phyloP scores from a whole-genome alignment of 92 coral and sea anemone species.

The Chrysogorgia sp. region DNA sequence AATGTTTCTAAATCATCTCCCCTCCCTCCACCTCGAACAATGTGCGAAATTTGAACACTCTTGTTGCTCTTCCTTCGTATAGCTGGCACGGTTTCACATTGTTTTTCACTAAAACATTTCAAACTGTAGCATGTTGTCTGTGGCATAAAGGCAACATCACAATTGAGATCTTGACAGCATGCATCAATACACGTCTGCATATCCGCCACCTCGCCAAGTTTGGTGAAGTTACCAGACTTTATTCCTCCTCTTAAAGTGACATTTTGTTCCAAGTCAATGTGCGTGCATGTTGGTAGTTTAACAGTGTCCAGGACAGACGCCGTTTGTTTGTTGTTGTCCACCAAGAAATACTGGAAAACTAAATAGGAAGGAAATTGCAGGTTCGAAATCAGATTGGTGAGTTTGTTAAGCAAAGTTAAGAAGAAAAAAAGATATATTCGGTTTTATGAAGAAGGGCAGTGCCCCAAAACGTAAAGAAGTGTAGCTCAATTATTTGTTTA shows the following conservation, averaged over 20 bases:
- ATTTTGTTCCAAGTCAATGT: conserved; percentile 81
- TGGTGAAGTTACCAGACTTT: conserved; percentile 90
- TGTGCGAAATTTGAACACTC: conserved; percentile 91
- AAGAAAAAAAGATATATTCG: too few relatives aligned
- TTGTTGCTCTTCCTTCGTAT: conserved; percentile 80
- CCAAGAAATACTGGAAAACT: conserved; percentile 96
- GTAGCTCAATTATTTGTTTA: too few relatives aligned
- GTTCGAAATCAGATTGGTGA: background rate
- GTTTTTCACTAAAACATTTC: conserved; percentile 67
- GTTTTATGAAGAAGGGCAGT: too few relatives aligned
- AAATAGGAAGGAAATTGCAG: background rate
- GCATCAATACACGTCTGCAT: conserved; percentile 99
- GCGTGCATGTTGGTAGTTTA: conserved; percentile 97
- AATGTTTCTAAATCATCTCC: conserved; percentile 93
- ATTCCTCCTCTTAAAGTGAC: conserved; percentile 96
- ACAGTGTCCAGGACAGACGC: conserved; percentile 95
- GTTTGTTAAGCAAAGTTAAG: too few relatives aligned
- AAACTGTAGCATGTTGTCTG: conserved; percentile 88
- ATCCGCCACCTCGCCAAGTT: conserved; percentile 92
- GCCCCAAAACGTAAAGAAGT: too few relatives aligned
- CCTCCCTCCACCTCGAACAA: conserved; percentile 94
- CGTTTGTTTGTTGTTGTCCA: conserved; percentile 91
- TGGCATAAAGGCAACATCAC: conserved; percentile 99
- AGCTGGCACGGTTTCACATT: conserved; percentile 94
- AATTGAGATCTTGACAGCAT: conserved; percentile 86